phyloP scores from a whole-genome alignment of 2,797 vertebrate genomes.

The Chromis chromis region DNA sequence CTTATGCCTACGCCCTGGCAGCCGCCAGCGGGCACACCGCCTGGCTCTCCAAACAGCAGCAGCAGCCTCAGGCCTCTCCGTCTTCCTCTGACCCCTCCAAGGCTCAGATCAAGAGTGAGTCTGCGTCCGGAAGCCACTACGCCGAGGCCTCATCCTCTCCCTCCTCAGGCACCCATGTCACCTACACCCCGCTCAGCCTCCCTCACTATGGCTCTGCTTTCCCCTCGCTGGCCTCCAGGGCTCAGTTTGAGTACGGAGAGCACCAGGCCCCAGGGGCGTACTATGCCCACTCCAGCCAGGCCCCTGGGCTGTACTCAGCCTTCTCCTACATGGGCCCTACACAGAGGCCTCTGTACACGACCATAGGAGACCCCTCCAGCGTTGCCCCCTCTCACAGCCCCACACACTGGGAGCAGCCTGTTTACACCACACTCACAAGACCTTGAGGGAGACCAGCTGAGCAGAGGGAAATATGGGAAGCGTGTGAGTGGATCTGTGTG shows the following conservation, averaged over 20 bases:
- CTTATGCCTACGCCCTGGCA: constrained; percentile 92
- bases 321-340: constrained; percentile 99
- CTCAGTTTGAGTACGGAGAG: constrained; percentile 96
- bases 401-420: constrained; percentile 99
- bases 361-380: constrained; percentile 95
- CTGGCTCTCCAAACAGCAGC: constrained; percentile 91
- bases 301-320: constrained; percentile 96
- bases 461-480: constrained; percentile 81
- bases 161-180: constrained; percentile 90
- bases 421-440: constrained; percentile 98
- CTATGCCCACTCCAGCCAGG: constrained; percentile 95
- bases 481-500: constrained; percentile 66
- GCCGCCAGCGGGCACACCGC: constrained; percentile 90
- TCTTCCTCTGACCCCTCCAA: constrained; percentile 83
- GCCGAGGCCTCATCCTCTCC: constrained; percentile 89
- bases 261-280: constrained; percentile 96
- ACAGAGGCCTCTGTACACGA: constrained; percentile 98
- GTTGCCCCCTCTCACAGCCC: constrained; percentile 98
- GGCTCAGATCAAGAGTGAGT: constrained; percentile 87
- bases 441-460: constrained; percentile 85
- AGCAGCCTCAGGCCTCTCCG: constrained; percentile 82
- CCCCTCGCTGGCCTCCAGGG: constrained; percentile 95
- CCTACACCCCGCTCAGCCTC: constrained; percentile 96
- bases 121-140: constrained; percentile 85
- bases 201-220: constrained; percentile 98